Conservation (phyloP, 2,888 invertebrate species). For the Lobophora halterata region DNA sequence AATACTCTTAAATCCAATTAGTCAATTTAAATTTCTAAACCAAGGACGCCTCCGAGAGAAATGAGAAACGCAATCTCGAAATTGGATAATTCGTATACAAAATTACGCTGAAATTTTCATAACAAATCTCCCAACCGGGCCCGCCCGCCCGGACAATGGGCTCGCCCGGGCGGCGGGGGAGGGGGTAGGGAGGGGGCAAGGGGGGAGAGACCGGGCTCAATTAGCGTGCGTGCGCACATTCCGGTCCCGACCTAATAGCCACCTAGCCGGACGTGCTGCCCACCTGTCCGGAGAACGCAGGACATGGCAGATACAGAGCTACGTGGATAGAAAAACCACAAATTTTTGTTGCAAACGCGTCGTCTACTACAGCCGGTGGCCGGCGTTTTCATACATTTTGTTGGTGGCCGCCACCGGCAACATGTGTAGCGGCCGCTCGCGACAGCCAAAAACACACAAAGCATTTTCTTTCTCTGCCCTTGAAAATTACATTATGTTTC, state of each 20-base stretch:
- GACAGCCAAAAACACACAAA: too few relatives aligned
- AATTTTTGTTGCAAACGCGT: too few relatives aligned
- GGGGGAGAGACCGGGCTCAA: constrained; percentile 47
- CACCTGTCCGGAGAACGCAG: constrained; percentile 12
- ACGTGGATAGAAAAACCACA: too few relatives aligned
- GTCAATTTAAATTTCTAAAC: constrained; percentile 11
- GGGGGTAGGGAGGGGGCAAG: constrained; percentile 15
- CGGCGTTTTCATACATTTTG: too few relatives aligned
- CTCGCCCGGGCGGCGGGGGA: constrained; percentile 21
- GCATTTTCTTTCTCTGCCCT: too few relatives aligned
- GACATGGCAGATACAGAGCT: constrained; percentile 25
- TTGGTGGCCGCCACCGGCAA: too few relatives aligned
- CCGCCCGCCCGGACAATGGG: constrained; percentile 44
- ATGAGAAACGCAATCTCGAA: constrained; percentile 20
- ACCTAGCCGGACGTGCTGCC: constrained; percentile 42
- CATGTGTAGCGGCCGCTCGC: too few relatives aligned
- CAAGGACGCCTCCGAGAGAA: not conserved
- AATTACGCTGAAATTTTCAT: constrained; percentile 31
- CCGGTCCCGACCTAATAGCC: constrained; percentile 49
- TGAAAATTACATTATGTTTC: too few relatives aligned
- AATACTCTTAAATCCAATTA: not conserved
- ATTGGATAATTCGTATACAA: constrained; percentile 25
- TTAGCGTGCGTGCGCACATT: constrained; percentile 61
- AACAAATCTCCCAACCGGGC: constrained; percentile 29
- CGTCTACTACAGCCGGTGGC: too few relatives aligned